Evolutionary conservation across 2,113 vertebrate species (phyloP), one percentile per base, ranked within the genome.

Genomic region (Muscicapa adusta): DNA sequence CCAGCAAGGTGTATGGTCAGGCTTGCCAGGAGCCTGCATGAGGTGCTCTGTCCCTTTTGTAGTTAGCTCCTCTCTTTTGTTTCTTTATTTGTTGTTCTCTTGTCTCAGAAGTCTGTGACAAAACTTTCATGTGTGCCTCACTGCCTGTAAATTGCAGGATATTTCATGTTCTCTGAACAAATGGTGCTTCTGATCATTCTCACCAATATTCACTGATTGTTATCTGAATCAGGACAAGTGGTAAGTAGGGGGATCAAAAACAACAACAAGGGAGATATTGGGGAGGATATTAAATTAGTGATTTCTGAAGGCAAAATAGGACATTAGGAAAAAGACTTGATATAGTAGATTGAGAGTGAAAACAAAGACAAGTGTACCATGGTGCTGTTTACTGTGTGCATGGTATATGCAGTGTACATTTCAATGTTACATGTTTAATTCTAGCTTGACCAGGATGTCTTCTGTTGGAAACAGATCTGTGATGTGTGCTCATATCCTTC

Each of bases 1-100:
- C 34, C 74, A 10, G 14, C 34, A 38, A 33, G 3, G 6, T 92
- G 23, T 66, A 15, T 56, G 33, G 20, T n/a, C 3, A 2, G 14
- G 13, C 26, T 71, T 60, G 15, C 33, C 58, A 66, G 60, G 33
- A 71, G 11, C 18, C 74, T 71, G 6, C 0, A 0, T 24, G 25
- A 14, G 33, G 16, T 2, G 1, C 53, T 67, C 62, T 38, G 14
- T 38, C 33, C 20, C n/a, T 65, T 5, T 34, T 33, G 24, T 26
- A 28, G 5, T 23, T 87, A 80, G 10, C 24, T 63, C 43, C 31
- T 66, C 11, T 8, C 16, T 60, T 9, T 43, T 91, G 13, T 40
- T 91, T 81, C 18, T 62, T 34, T 28, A 8, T 62, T 63, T 73
- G 22, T 74, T 45, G 48, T 29, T 51, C 50, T 17, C 26, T 51